Evolutionary conservation across 1,140 invertebrate species (phyloP).

Genomic region (Periplaneta americana): DNA sequence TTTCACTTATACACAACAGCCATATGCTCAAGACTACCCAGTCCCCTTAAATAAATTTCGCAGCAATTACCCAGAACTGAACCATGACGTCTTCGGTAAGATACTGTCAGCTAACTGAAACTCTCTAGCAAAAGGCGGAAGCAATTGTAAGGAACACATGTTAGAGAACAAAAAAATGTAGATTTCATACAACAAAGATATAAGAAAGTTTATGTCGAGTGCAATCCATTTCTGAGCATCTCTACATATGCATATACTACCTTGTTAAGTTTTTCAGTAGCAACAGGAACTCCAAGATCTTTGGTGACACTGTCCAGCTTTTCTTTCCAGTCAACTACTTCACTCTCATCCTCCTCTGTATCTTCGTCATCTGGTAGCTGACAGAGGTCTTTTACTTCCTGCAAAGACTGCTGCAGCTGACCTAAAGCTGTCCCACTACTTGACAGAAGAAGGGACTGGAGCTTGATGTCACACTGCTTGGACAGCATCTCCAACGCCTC

Average conservation of each 20-base stretch:
- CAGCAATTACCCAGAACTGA: too few species aligned
- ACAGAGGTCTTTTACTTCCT: slow-evolving; percentile 73
- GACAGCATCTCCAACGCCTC: slow-evolving; percentile 89
- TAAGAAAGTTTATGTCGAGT: too few species aligned
- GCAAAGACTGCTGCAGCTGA: slow-evolving; percentile 69
- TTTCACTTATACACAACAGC: too few species aligned
- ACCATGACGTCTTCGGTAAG: too few species aligned
- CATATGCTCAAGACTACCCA: too few species aligned
- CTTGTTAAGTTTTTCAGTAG: slow-evolving; percentile 42
- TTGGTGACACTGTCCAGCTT: slow-evolving; percentile 47
- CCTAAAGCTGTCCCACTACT: slow-evolving; percentile 46
- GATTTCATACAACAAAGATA: too few species aligned
- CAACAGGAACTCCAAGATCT: slow-evolving; percentile 49
- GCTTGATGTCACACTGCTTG: slow-evolving; percentile 70
- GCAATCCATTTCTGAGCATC: too few species aligned
- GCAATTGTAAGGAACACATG: too few species aligned
- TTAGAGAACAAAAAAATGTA: too few species aligned
- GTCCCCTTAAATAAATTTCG: too few species aligned
- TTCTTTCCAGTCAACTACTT: slow-evolving; percentile 37
- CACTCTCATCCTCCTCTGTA: slow-evolving; percentile 42
- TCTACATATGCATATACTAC: slow-evolving; percentile 33
- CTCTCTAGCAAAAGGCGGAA: too few species aligned
- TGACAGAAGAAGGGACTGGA: slow-evolving; percentile 54
- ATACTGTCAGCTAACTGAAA: too few species aligned
- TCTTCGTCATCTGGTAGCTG: slow-evolving; percentile 64